A percentile compares a stretch with the other conserved stretches of the same genome.
Evolutionary conservation across 2,797 vertebrate genomes (phyloP).

Genomic region (Ctenosaura bakeri): DNA sequence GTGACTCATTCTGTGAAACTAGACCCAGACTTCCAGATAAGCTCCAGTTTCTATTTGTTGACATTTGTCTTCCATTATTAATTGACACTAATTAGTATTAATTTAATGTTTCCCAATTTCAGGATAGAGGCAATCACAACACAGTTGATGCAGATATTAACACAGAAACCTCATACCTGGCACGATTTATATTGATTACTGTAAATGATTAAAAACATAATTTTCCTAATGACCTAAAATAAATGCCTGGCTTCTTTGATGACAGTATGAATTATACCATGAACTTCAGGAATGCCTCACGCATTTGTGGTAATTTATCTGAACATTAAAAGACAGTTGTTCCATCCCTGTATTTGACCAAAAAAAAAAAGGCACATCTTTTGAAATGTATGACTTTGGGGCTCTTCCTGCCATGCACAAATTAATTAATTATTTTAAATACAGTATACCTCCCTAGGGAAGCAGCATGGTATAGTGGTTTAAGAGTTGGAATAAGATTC

Average conservation of each 20-base stretch:
- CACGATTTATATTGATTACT: slow-evolving; percentile 4
- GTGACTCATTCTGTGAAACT: slow-evolving; percentile 2
- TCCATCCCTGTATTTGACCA: rapidly evolving
- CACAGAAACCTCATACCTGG: rapidly evolving
- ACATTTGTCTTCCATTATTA: neutral
- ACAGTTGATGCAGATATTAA: slow-evolving; percentile 1
- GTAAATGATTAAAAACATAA: neutral
- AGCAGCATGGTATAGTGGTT: too few relatives aligned
- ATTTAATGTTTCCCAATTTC: slow-evolving; percentile 27
- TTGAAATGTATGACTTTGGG: slow-evolving; percentile 1
- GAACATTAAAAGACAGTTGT: slow-evolving; percentile 11
- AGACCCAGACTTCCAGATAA: neutral
- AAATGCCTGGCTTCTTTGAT: neutral
- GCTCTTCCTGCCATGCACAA: neutral
- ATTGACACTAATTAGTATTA: slow-evolving; percentile 32
- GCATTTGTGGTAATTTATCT: neutral
- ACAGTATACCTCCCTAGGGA: neutral
- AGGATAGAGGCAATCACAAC: slow-evolving; percentile 20
- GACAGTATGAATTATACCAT: neutral
- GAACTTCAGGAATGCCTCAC: neutral
- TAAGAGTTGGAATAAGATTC: too few relatives aligned
- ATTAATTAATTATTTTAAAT: neutral
- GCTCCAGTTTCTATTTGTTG: slow-evolving; percentile 12
- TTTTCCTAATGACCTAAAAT: slow-evolving; percentile 2
- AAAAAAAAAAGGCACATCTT: neutral